Evolutionary conservation across 1,140 invertebrate genomes (phyloP).

Genomic region (Bombus superbus): DNA sequence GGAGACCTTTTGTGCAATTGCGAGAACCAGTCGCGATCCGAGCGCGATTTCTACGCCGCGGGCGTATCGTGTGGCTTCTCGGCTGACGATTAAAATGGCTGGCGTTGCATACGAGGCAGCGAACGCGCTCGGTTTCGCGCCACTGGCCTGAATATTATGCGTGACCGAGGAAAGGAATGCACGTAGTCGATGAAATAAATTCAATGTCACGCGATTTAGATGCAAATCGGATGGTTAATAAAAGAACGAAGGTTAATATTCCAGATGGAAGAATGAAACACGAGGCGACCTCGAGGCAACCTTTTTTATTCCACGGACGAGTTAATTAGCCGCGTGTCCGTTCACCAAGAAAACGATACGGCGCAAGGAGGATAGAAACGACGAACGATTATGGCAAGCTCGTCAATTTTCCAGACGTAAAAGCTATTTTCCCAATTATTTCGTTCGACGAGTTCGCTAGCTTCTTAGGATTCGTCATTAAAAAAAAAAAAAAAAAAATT

Average conservation of each 20-base stretch:
- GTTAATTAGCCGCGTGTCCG: not conserved
- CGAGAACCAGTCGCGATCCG: not conserved
- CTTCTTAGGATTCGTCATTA: too few relatives aligned
- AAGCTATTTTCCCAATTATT: too few relatives aligned
- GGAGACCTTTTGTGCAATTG: not conserved
- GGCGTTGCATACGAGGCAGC: too few relatives aligned
- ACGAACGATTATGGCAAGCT: not conserved
- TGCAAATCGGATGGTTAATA: not conserved
- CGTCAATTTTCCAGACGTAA: too few relatives aligned
- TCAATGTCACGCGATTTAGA: constrained; percentile 38
- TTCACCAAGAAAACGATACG: not conserved
- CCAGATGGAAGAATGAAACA: not conserved
- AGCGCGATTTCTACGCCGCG: constrained; percentile 19
- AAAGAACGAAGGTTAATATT: not conserved
- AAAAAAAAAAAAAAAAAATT: too few relatives aligned
- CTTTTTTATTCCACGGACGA: not conserved
- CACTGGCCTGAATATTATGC: constrained; percentile 44
- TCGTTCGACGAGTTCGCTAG: too few relatives aligned
- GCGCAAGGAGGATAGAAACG: not conserved
- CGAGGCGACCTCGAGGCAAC: not conserved
- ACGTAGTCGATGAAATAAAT: constrained; percentile 17
- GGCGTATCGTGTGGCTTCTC: not conserved
- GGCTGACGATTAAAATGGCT: not conserved
- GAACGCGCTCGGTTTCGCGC: not conserved
- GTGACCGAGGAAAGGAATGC: not conserved